Conservation (phyloP, 2,888 invertebrate genomes). For the Esperia sulphurella region DNA sequence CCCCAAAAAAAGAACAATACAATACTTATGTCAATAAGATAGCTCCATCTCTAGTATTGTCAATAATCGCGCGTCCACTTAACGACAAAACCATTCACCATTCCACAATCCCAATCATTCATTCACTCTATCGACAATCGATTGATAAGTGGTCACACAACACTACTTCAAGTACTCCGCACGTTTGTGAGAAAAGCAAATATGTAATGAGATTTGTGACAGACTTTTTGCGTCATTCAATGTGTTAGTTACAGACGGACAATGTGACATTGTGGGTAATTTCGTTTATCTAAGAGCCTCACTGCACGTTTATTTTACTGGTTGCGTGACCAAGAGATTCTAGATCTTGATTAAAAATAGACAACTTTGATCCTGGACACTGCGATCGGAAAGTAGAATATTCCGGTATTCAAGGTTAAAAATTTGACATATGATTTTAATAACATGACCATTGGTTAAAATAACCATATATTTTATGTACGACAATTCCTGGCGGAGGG, state of each 20-base stretch:
- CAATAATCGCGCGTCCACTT: conserved; percentile 38
- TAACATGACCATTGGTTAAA: too few relatives aligned
- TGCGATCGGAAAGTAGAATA: too few relatives aligned
- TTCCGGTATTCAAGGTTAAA: too few relatives aligned
- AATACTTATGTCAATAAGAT: conserved; percentile 7
- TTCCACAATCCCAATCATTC: conserved; percentile 3
- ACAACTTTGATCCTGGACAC: too few relatives aligned
- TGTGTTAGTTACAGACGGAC: conserved; percentile 13
- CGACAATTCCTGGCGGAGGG: too few relatives aligned
- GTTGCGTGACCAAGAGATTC: too few relatives aligned
- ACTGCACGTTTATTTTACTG: background rate
- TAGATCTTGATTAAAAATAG: too few relatives aligned
- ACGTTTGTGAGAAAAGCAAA: conserved; percentile 45
- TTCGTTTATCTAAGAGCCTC: conserved; percentile 13
- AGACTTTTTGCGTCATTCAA: conserved; percentile 27
- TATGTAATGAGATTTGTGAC: conserved; percentile 29
- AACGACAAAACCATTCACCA: conserved; percentile 29
- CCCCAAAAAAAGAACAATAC: conserved; percentile 20
- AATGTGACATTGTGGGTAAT: conserved; percentile 10
- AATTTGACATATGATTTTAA: too few relatives aligned
- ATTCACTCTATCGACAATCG: conserved; percentile 28
- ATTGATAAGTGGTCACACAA: conserved; percentile 28
- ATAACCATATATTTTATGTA: too few relatives aligned
- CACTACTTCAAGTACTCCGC: conserved; percentile 34
- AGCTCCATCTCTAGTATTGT: conserved; percentile 15